Evolutionary conservation across 2,888 invertebrate species (phyloP).

Genomic region (Blastobasis lacticolella): DNA sequence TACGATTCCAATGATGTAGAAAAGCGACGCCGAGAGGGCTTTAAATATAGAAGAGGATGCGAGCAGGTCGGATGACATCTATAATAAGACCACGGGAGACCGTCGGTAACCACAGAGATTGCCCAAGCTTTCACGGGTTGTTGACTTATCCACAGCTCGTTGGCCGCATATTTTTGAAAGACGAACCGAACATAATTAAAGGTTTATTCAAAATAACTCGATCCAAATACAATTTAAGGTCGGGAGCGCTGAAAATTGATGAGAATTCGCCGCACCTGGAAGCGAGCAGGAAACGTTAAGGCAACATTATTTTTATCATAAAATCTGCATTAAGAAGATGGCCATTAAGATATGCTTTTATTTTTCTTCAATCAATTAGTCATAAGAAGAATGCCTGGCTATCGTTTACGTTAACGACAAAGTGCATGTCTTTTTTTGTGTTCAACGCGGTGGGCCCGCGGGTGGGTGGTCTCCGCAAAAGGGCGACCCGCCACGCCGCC

Average conservation of each 20-base stretch:
- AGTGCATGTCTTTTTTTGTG: conserved; percentile 27
- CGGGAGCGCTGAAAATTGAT: no score
- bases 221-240: no score
- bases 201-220: neutral
- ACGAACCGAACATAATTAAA: conserved; percentile 4
- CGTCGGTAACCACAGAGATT: conserved; percentile 57
- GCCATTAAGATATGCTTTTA: neutral
- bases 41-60: conserved; percentile 71
- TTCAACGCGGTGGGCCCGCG: conserved; percentile 33
- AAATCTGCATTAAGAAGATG: no score
- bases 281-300: no score
- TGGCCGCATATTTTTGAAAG: conserved; percentile 12
- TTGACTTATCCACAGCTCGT: conserved; percentile 45
- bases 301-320: no score
- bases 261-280: no score
- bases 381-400: conserved; percentile 24
- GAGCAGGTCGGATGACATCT: conserved; percentile 72
- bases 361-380: conserved; percentile 18
- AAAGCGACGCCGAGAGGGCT: conserved; percentile 43
- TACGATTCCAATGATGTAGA: conserved; percentile 38
- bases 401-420: conserved; percentile 35
- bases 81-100: conserved; percentile 70
- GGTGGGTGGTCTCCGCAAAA: conserved; percentile 49
- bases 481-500: conserved; percentile 22
- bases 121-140: conserved; percentile 65